Base-by-base conservation (phyloP, 2,888 invertebrate species). In the Dusona sp. region DNA sequence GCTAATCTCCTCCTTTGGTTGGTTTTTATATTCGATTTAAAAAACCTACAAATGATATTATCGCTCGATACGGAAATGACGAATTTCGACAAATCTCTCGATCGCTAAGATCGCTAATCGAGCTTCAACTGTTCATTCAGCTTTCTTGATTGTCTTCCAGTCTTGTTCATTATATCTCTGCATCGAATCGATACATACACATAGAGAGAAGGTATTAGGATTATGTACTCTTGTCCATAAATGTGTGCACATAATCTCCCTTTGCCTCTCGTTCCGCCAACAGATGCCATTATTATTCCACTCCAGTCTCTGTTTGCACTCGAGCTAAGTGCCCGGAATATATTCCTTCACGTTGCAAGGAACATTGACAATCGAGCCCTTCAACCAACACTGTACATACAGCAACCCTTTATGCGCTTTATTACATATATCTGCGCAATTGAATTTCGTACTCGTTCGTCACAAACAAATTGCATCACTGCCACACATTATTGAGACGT, bases 241-340 rank as follows among this genome's bases (percentile, higher is more conserved):
- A 65, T 65, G 16, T 80, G 54, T 80, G 51, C 74, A 54, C 16
- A 64, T 42, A 51, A 73, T 22, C 16, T 19, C 65, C 19, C 74
- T 36, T 9, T 16, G 51, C n/a, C 57, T 42, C 48, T 72, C 61
- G 29, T 29, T 45, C 42, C 45, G 33, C 78, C 61, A 33, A n/a
- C 57, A 81, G 78, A 78, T 68, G 74, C 81, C 81, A 86, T 86
- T 84, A 84, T 86, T 86, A 86, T 86, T 86, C 86, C 81, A 70
- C 84, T 86, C 86, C 67, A 79, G 86, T 86, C 79, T 84, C 84
- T 84, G 84, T 84, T 86, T 86, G 81, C 86, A 86, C 86, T 86
- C 78, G 81, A 81, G 86, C 78, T 84, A 84, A 86, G 86, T 86
- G 84, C 81, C 81, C 79, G 86, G 83, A 86, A 86, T 86, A 83